phyloP scores from a whole-genome alignment of 2,113 vertebrate genomes.

The Aldabrachelys gigantea region DNA sequence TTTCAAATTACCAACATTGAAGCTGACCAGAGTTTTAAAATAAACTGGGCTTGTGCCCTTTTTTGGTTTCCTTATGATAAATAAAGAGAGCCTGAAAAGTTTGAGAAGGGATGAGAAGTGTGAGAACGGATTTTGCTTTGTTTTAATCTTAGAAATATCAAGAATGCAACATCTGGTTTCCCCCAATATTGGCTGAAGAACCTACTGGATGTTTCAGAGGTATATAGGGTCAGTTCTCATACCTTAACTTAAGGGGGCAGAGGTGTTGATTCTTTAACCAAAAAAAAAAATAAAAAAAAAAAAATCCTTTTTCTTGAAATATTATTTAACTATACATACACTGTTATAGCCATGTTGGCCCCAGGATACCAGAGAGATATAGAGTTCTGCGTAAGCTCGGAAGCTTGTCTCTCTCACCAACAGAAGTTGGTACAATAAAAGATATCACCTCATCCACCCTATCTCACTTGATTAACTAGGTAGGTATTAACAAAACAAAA shows the following conservation, averaged over 20 bases:
- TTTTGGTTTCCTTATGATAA: rapidly evolving
- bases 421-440: not conserved
- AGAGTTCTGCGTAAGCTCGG: not conserved
- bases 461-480: not conserved
- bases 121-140: not conserved
- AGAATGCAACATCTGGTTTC: not conserved
- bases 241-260: rapidly evolving
- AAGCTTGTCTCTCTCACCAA: not conserved
- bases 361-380: not conserved
- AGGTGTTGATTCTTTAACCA: not conserved
- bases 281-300: not conserved
- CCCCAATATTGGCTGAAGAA: not conserved
- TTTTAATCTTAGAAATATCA: not conserved
- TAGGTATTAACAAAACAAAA: not conserved
- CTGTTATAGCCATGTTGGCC: not conserved
- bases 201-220: not conserved
- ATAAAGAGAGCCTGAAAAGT: not conserved
- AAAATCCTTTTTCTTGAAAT: not conserved
- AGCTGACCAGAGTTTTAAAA: not conserved
- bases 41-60: rapidly evolving
- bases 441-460: not conserved
- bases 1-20: not conserved
- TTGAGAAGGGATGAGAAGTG: not conserved
- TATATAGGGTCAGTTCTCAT: not conserved
- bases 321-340: not conserved